A percentile compares a stretch with the other conserved stretches of the same genome.
Evolutionary conservation across 2,888 invertebrate species (phyloP).

Genomic region (Melanostoma mellinum): DNA sequence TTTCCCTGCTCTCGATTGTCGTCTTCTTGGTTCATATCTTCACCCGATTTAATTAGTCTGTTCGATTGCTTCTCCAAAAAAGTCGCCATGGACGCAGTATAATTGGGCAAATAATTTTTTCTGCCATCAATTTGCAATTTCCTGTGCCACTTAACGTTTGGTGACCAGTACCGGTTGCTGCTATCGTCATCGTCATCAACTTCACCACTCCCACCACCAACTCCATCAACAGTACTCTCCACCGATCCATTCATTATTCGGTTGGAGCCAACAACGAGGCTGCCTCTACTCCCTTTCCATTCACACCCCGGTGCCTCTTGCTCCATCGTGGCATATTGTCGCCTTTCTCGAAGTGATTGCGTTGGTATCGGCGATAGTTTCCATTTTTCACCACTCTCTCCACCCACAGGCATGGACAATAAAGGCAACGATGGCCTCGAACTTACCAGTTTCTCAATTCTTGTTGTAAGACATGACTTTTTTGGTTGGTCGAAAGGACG

Average conservation of each 20-base stretch:
- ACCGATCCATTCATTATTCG: slow-evolving; percentile 32
- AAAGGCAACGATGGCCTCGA: slow-evolving; percentile 45
- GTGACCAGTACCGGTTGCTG: slow-evolving; percentile 2
- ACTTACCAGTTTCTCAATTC: slow-evolving; percentile 1
- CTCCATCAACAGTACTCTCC: neutral
- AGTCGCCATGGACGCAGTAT: slow-evolving; percentile 11
- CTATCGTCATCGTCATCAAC: slow-evolving; percentile 1
- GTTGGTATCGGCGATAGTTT: slow-evolving; percentile 31
- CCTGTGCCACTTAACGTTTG: slow-evolving; percentile 48
- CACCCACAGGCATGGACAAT: slow-evolving; percentile 20
- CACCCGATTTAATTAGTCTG: slow-evolving; percentile 22
- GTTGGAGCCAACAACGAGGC: slow-evolving; percentile 19
- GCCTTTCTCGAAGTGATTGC: neutral
- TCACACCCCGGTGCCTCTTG: neutral
- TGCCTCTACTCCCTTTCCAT: neutral
- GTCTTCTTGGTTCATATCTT: neutral
- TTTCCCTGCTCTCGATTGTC: neutral
- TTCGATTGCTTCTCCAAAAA: slow-evolving; percentile 25
- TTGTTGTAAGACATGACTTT: slow-evolving; percentile 1
- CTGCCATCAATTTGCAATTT: slow-evolving; percentile 55
- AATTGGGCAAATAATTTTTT: slow-evolving; percentile 33
- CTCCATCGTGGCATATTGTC: slow-evolving; percentile 21
- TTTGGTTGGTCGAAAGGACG: neutral
- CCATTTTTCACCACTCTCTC: neutral
- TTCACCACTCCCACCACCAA: neutral